Conservation (phyloP, 2,797 vertebrate species). For the Sebastes paucispinis region DNA sequence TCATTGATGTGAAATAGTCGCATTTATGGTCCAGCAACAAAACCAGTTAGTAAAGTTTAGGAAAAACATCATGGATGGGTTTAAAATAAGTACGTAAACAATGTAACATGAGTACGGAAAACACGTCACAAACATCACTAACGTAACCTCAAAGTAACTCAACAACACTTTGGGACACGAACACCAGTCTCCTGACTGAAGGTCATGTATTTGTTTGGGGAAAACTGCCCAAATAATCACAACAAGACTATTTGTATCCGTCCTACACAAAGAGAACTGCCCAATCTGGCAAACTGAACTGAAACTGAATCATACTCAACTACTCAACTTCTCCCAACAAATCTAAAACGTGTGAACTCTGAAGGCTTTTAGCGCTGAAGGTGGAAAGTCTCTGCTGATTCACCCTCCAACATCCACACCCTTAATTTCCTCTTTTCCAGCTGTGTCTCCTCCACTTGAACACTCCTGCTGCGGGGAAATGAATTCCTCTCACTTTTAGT, state of each 20-base stretch:
- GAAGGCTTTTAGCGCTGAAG: not conserved
- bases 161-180: not conserved
- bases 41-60: no score
- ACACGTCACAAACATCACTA: not conserved
- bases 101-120: no score
- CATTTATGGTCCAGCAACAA: no score
- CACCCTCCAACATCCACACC: not conserved
- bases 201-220: not conserved
- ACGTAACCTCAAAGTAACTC: not conserved
- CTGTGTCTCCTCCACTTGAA: conserved; percentile 17
- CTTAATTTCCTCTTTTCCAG: conserved; percentile 1
- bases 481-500: conserved; percentile 1
- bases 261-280: not conserved
- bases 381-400: not conserved
- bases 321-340: not conserved
- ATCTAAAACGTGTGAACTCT: not conserved
- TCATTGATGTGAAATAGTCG: no score
- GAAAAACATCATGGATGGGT: no score
- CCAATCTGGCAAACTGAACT: not conserved
- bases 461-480: conserved; percentile 8
- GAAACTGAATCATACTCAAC: not conserved
- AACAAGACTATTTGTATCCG: no score
- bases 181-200: not conserved
- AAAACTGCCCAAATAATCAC: no score
- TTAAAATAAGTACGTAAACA: no score